Base-by-base conservation (phyloP, 2,113 vertebrate genomes). In the Ictidomys tridecemlineatus region DNA sequence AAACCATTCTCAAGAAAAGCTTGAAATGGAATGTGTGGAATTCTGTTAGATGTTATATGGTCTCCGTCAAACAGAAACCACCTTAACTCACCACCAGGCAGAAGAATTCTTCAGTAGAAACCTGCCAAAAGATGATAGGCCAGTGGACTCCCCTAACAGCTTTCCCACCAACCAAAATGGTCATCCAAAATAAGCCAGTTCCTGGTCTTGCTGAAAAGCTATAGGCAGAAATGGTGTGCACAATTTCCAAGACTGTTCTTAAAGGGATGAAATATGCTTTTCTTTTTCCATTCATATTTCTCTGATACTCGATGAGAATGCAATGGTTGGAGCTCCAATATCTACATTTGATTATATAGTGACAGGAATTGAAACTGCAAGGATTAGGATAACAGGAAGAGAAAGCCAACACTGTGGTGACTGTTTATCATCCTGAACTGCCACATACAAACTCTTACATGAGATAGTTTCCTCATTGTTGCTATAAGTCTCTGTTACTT, bases 61-160 rank as follows among this genome's bases (percentile, higher is more conserved):
- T 95, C 73, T 88, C 22, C 53, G 26, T 78, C n/a, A 80, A 89
- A 94, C 8, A 65, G 17, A 97, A 89, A 70, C 48, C 26, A 85
- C 24, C 1, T 51, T 78, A 53, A 48, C 4, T 26, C 67, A 5
- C 24, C 58, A 93, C 24, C 48, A 37, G 51, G 65, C n/a, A 58
- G 58, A 76, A 51, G 45, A 78, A 56, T 5, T 58, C 61, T 85
- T 89, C 56, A 53, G 13, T 26, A 69, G 61, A 17, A 83, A 34
- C 6, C 58, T 77, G 69, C 17, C 65, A 12, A 67, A 65, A 37
- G 18, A 86, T 32, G 30, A 26, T 3, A 79, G 63, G 39, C 63
- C 24, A 87, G 51, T 26, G 17, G 34, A 16, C 32, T 80, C 48
- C 26, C 14, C 10, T 22, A 58, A 74, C 6, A 72, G 34, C 30